phyloP scores from a whole-genome alignment of 2,888 invertebrate species.

The Noctua fimbriata region DNA sequence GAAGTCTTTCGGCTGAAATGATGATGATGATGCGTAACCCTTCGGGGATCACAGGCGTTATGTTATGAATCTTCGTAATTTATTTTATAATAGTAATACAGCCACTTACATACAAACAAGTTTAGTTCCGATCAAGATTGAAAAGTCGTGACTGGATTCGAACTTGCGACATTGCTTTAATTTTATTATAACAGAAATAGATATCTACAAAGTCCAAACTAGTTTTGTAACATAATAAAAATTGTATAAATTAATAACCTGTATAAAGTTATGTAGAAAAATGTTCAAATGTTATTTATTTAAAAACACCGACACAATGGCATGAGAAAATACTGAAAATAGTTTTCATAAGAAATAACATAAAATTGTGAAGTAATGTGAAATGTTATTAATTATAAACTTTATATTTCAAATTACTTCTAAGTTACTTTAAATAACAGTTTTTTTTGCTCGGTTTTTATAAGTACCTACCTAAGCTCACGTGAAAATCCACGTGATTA shows the following conservation, averaged over 20 bases:
- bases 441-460: conserved; percentile 1
- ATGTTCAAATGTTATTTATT: conserved; percentile 14
- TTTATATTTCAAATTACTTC: neutral
- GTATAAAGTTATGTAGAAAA: neutral
- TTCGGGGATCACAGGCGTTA: neutral
- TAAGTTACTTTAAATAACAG: no score
- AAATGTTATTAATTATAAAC: conserved; percentile 13
- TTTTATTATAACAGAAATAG: conserved; percentile 8
- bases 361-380: neutral
- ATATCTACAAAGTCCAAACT: neutral
- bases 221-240: conserved; percentile 12
- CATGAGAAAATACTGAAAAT: conserved; percentile 24
- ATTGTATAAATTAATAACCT: neutral
- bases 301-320: conserved; percentile 23
- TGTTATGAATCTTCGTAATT: neutral
- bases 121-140: conserved; percentile 26
- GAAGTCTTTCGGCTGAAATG: no score
- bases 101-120: conserved; percentile 10
- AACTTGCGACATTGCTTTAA: conserved; percentile 13
- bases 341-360: neutral
- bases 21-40: neutral
- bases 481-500: neutral
- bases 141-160: conserved; percentile 27
- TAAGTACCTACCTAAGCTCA: neutral
- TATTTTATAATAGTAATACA: neutral